These are phyloP conservation scores for Rhinichthys osculus DNA, from an alignment of 2,797 vertebrate species.

Conservation along the genomic window DNA sequence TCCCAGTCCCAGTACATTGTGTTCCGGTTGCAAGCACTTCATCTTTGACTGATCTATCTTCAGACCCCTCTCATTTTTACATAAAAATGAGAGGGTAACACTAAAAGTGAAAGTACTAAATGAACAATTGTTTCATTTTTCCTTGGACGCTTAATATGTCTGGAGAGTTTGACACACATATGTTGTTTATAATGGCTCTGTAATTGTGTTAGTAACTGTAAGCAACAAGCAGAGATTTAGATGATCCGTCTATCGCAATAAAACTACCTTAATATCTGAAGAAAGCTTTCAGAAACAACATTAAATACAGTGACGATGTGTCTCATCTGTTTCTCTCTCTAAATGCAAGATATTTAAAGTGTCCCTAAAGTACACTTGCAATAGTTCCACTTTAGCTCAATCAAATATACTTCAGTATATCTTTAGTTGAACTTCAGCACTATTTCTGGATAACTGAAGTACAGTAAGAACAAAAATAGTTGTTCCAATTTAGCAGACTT, in stretches of 20 bases:
- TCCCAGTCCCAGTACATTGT: no score
- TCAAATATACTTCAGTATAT: no score
- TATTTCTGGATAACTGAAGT: no score
- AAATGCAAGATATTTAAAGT: no score
- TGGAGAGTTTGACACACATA: neutral
- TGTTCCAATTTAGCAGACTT: no score
- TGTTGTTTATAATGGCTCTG: neutral
- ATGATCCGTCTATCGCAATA: neutral
- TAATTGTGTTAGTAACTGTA: neutral
- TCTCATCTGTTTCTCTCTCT: neutral
- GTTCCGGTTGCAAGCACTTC: neutral
- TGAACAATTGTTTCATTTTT: neutral
- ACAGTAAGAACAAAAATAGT: no score
- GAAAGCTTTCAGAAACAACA: neutral
- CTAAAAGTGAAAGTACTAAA: no score
- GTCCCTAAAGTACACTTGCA: no score
- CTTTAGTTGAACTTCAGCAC: no score
- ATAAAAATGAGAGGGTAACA: no score
- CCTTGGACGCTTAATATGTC: neutral
- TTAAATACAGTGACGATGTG: neutral
- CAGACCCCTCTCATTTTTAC: neutral
- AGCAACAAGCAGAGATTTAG: neutral
- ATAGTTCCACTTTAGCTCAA: no score
- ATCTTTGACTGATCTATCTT: neutral
- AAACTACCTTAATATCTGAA: neutral